Conservation (phyloP, 1,140 invertebrate genomes). For the Pseudomyrmex flavicornis region DNA sequence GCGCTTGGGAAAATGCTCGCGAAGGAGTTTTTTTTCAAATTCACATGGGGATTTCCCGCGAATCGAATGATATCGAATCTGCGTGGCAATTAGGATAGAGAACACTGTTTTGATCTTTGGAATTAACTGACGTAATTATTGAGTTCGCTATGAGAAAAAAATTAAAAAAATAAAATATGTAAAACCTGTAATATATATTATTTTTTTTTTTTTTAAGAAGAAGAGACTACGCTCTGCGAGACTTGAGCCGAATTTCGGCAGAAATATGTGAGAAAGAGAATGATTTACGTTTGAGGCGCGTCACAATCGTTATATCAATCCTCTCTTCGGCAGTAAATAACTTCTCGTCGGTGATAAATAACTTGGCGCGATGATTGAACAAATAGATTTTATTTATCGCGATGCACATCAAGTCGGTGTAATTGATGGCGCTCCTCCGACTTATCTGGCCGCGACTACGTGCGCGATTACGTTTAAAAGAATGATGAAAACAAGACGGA, state of each 20-base stretch:
- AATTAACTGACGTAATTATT: not conserved
- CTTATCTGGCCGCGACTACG: slow-evolving; percentile 40
- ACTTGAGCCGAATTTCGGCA: not conserved
- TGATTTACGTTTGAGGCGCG: not conserved
- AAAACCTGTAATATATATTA: too few relatives aligned
- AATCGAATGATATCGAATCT: not conserved
- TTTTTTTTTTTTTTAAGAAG: too few relatives aligned
- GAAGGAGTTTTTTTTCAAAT: slow-evolving; percentile 5
- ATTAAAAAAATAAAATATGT: too few relatives aligned
- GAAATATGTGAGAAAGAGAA: not conserved
- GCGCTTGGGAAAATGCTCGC: not conserved
- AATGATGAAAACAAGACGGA: slow-evolving; percentile 46
- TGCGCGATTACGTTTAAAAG: not conserved
- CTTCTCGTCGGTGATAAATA: not conserved
- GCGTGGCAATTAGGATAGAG: not conserved
- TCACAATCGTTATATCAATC: not conserved
- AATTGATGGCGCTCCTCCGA: slow-evolving; percentile 27
- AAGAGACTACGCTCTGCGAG: too few relatives aligned
- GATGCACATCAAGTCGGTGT: not conserved
- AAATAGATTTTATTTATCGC: slow-evolving; percentile 47
- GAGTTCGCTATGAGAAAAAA: not conserved
- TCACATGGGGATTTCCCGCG: not conserved
- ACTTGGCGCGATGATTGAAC: not conserved
- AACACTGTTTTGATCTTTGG: not conserved
- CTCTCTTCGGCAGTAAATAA: not conserved